phyloP scores from a whole-genome alignment of 2,888 invertebrate species.

The Dorcus parallelipipedus region DNA sequence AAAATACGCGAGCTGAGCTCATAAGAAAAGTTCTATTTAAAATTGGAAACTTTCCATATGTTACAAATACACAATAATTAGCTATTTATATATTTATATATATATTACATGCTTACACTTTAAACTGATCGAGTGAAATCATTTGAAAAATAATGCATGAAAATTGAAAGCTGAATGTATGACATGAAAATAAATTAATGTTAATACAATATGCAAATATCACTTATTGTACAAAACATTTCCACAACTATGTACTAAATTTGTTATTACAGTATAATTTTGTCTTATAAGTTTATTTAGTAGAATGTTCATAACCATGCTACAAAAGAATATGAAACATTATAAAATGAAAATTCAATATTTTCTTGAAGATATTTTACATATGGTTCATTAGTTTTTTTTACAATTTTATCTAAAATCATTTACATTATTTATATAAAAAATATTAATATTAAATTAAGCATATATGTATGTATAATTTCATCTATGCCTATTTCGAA shows the following conservation, averaged over 20 bases:
- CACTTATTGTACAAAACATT: not conserved
- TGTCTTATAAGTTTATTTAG: too few species aligned
- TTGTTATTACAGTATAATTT: too few species aligned
- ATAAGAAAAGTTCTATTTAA: constrained; percentile 38
- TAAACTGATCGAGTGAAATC: constrained; percentile 19
- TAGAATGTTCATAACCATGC: too few species aligned
- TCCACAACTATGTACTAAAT: too few species aligned
- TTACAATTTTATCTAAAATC: not conserved
- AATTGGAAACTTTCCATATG: constrained; percentile 45
- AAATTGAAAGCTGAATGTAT: not conserved
- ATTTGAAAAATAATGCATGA: not conserved
- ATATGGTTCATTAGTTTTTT: constrained; percentile 1
- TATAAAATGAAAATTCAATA: not conserved
- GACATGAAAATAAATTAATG: constrained; percentile 4
- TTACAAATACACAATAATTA: constrained; percentile 41
- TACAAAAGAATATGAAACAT: not conserved
- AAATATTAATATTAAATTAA: constrained; percentile 16
- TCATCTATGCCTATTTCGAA: too few species aligned
- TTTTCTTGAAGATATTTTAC: constrained; percentile 2
- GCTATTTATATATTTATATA: constrained; percentile 26
- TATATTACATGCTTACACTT: constrained; percentile 21
- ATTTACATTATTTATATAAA: constrained; percentile 10
- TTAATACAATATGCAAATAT: not conserved
- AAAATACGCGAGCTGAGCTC: constrained; percentile 32
- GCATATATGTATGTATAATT: constrained; percentile 9